These are phyloP conservation scores for Gastracanthus pulcherrimus DNA, from an alignment of 2,888 invertebrate species.

Conservation along the genomic window DNA sequence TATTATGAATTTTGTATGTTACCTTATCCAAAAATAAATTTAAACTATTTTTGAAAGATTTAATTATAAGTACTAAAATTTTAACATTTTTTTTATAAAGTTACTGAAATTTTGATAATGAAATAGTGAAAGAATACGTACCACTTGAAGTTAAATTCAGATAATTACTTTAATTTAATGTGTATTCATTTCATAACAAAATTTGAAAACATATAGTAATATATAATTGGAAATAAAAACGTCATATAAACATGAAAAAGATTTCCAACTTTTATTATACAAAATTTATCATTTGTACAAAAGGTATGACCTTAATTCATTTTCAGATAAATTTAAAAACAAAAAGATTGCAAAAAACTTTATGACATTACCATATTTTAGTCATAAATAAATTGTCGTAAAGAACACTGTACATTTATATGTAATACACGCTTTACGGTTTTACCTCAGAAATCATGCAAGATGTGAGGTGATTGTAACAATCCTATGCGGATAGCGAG, in stretches of 20 bases:
- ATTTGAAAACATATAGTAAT: neutral
- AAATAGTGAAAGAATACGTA: neutral
- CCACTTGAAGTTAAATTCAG: constrained; percentile 45
- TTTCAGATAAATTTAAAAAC: constrained; percentile 18
- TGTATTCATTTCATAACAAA: neutral
- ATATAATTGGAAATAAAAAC: neutral
- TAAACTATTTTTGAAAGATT: constrained; percentile 8
- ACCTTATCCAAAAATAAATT: neutral
- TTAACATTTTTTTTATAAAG: neutral
- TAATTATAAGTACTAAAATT: neutral
- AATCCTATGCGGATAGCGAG: neutral
- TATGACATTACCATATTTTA: constrained; percentile 24
- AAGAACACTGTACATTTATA: constrained; percentile 36
- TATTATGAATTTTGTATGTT: constrained; percentile 1
- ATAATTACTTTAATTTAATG: constrained; percentile 3
- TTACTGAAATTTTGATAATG: constrained; percentile 31
- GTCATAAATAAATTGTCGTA: constrained; percentile 34
- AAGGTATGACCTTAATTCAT: constrained; percentile 56
- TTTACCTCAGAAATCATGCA: neutral
- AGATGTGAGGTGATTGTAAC: neutral
- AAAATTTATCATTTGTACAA: constrained; percentile 69
- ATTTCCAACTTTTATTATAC: constrained; percentile 47
- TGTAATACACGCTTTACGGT: constrained; percentile 31
- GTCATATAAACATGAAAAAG: constrained; percentile 24
- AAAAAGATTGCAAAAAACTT: constrained; percentile 33